Base-by-base conservation (phyloP, 2,113 vertebrate species). In the Oryzias melastigma region DNA sequence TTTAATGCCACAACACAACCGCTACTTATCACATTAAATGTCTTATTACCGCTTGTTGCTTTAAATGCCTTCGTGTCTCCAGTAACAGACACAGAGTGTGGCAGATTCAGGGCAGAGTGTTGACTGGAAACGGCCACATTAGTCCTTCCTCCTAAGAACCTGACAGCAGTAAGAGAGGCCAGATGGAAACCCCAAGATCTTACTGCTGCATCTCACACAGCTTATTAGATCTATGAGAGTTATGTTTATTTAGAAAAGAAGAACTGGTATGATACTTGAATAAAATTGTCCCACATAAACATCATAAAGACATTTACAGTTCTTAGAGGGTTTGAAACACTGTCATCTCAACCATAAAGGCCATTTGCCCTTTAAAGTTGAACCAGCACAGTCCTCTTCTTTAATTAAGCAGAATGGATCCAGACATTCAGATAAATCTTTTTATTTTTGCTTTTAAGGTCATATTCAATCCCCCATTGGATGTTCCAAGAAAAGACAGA, bases 381-480 rank as follows among this genome's bases (percentile, higher is more conserved):
- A 19, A 44, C 14, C 27, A 73, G 59, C 58, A 40, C 42, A 49
- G 6, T 53, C 49, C 14, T 56, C 68, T 75, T 52, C 44, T 73
- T 42, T 88, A 83, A 85, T 87, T 84, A 83, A 56, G 48, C 57
- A 62, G 60, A 67, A 69, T 66, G 57, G 49, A 73, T 68, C 65
- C 67, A 65, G 20, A 1, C 8, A 68, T 67, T 14, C 17, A 45
- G 54, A 42, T 68, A 62, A 82, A 78, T 80, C 68, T 84, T 45
- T 84, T 84, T 43, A 84, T 84, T 58, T 58, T 53, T 12, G 40
- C 43, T 50, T 29, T 55, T 60, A 85, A 87, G 82, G 84, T 88
- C 65, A 58, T 5, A 1, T 25, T 14, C 0, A 51, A 65, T 41
- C 46, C 48, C 19, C 4, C 52, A 19, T 18, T 43, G 48, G 48